Base-by-base conservation (phyloP, 1,140 invertebrate species). In the Hormaphis cornu region DNA sequence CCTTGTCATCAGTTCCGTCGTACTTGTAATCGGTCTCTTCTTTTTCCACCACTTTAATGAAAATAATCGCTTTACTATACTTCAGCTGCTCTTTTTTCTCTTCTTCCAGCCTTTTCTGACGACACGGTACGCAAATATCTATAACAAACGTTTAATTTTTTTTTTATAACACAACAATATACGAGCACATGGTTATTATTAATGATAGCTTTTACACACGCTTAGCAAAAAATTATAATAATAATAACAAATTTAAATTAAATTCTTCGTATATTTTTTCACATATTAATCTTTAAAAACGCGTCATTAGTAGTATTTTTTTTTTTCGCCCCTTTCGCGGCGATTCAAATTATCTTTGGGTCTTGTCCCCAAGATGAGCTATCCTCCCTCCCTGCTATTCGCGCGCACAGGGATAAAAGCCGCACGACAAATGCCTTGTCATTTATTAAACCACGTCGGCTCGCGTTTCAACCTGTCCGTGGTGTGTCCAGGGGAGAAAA, bases 331-430 rank as follows among this genome's bases (percentile, higher is more conserved):
- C 33, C 22, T 58, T 58, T 58, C 40, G 40, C 33, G 16, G 33
- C 54, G 54, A 58, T 46, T 46, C 61, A 66, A 66, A 66, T 48
- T 66, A 66, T 66, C 61, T 33, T 63, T 63, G 58, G 61, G 44
- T 46, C 61, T 35, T 16, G 44, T 66, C 61, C 42, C n/a, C 40
- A 66, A 66, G 28, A 66, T 48, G 42, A 66, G 42, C 61, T 66
- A 50, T 66, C 61, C 42, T 28, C n/a, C n/a, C n/a, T n/a, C n/a
- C n/a, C n/a, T n/a, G n/a, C n/a, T n/a, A 50, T 66, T 66, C 50
- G 4, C 42, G 10, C 54, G 50, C 18, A 66, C 14, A 26, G 40
- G 42, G 40, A 66, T 66, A 48, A 50, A 66, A 66, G 37, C n/a
- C n/a, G n/a, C 28, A 28, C 61, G 42, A 66, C 61, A 66, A 66